phyloP scores from a whole-genome alignment of 1,140 invertebrate species.

The Tetragonula clypearis region DNA sequence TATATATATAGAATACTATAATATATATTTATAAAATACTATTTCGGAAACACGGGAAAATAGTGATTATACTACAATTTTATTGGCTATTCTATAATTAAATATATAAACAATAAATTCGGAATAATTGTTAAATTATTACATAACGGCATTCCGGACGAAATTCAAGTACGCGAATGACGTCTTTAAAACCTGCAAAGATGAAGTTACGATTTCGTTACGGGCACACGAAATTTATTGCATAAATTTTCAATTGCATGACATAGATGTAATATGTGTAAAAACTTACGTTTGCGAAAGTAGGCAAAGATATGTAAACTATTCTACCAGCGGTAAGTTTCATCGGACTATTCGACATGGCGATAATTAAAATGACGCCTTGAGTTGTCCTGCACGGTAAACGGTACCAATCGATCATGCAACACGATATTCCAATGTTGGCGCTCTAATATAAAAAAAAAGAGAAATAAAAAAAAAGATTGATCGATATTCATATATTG shows the following conservation, averaged over 20 bases:
- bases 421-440: conserved; percentile 56
- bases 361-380: conserved; percentile 58
- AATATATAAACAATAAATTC: background rate
- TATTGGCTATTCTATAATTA: background rate
- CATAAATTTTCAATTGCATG: background rate
- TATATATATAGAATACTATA: background rate
- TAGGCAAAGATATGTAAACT: conserved; percentile 56
- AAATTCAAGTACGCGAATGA: conserved; percentile 54
- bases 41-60: no score
- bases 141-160: conserved; percentile 49
- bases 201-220: background rate
- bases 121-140: background rate
- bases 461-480: background rate
- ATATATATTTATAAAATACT: no score
- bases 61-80: background rate
- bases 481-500: background rate
- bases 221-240: background rate
- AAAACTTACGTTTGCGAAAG: conserved; percentile 58
- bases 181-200: conserved; percentile 53
- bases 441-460: conserved; percentile 45
- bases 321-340: conserved; percentile 61
- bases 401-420: conserved; percentile 65
- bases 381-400: conserved; percentile 47
- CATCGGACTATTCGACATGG: conserved; percentile 45
- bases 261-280: no score